Percentiles rank a stretch among this genome's conserved stretches.
These are phyloP conservation scores for Drosophila lutescens DNA, from an alignment of 2,888 invertebrate species.

Conservation along the genomic window DNA sequence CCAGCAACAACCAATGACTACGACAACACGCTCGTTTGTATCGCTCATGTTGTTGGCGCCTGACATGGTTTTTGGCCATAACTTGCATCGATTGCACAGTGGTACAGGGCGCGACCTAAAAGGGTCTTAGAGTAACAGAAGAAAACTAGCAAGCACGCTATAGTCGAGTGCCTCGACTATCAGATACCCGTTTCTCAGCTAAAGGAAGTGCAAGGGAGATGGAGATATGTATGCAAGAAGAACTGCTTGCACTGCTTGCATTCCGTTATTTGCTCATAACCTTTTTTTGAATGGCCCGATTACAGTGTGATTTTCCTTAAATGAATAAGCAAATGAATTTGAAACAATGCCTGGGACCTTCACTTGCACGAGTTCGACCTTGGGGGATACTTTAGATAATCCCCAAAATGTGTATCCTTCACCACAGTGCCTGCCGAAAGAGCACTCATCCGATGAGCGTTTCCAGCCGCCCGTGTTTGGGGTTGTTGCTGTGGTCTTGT, in stretches of 20 bases:
- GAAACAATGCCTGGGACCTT: neutral
- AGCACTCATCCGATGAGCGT: conserved; percentile 26
- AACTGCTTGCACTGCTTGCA: too few relatives aligned
- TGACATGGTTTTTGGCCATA: conserved; percentile 59
- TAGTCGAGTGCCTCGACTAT: too few relatives aligned
- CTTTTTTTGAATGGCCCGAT: too few relatives aligned
- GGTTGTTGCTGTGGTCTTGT: conserved; percentile 53
- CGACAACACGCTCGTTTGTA: conserved; percentile 34
- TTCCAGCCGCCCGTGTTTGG: conserved; percentile 20
- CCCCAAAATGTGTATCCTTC: conserved; percentile 1
- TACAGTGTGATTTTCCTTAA: too few relatives aligned
- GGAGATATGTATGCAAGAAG: too few relatives aligned
- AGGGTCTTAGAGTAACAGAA: too few relatives aligned
- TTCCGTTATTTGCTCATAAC: too few relatives aligned
- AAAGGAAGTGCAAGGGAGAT: too few relatives aligned
- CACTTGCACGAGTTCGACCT: neutral
- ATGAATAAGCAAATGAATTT: neutral
- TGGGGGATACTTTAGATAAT: conserved; percentile 1
- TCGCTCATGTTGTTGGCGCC: conserved; percentile 35
- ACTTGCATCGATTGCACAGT: conserved; percentile 66
- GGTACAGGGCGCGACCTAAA: conserved; percentile 9
- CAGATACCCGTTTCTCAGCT: too few relatives aligned
- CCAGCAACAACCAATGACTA: conserved; percentile 31
- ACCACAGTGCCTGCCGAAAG: conserved; percentile 32
- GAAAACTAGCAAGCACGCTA: too few relatives aligned